phyloP scores from a whole-genome alignment of 2,113 vertebrate species.

The Anser brachyrhynchus region DNA sequence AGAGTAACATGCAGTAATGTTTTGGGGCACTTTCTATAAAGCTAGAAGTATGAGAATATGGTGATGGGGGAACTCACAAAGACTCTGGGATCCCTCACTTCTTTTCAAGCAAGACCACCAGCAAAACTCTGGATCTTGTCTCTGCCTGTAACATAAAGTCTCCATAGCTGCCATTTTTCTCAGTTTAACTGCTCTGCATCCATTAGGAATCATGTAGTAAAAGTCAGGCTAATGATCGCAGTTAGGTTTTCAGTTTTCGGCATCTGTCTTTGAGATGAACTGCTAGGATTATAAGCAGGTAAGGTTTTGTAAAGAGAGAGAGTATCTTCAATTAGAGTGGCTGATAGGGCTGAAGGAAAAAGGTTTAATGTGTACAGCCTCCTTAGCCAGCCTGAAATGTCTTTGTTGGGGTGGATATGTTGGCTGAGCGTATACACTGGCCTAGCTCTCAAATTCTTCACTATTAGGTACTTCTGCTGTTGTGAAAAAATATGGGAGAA shows the following conservation, averaged over 20 bases:
- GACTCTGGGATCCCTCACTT: not conserved
- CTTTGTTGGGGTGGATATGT: not conserved
- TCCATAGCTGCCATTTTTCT: not conserved
- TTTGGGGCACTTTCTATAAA: not conserved
- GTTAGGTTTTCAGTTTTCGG: not conserved
- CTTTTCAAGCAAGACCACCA: not conserved
- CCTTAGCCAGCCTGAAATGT: not conserved
- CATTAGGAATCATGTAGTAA: not conserved
- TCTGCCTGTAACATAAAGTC: not conserved
- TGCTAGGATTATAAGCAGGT: rapidly evolving
- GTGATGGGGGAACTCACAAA: not conserved
- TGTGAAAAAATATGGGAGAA: not conserved
- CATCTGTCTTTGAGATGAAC: not conserved
- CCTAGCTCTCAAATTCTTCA: not conserved
- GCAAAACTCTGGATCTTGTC: not conserved
- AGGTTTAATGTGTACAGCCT: not conserved
- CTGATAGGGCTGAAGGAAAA: not conserved
- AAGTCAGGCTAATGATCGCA: not conserved
- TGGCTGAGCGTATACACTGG: not conserved
- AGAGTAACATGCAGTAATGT: not conserved
- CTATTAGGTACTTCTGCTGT: not conserved
- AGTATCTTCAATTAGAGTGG: not conserved
- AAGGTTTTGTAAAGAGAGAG: not conserved
- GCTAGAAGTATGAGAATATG: not conserved
- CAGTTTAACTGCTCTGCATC: not conserved